A percentile compares a stretch with the other conserved stretches of the same genome.
These are phyloP conservation scores for Taenioides sp. DNA, from an alignment of 2,797 vertebrate species.

Conservation along the genomic window DNA sequence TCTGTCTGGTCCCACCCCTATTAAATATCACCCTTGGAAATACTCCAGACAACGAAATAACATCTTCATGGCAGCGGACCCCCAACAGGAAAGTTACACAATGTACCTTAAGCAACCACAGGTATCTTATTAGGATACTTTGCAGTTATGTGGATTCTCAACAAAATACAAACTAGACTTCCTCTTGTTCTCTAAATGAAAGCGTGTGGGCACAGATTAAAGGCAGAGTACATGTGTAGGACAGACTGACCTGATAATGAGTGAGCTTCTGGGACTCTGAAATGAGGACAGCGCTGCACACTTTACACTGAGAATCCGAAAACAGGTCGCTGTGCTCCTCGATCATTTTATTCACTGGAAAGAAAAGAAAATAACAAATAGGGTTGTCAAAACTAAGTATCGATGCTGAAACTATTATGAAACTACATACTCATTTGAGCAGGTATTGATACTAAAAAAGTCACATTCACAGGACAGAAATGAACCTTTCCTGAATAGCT, in stretches of 20 bases:
- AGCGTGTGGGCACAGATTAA: not conserved
- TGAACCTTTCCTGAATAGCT: too few species aligned
- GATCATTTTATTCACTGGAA: conserved; percentile 89
- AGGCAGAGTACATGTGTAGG: conserved; percentile 15
- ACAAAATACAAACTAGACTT: not conserved
- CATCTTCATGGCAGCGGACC: too few species aligned
- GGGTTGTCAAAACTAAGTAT: conserved; percentile 4
- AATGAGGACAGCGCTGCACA: conserved; percentile 93
- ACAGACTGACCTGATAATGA: conserved; percentile 87
- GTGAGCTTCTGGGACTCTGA: conserved; percentile 95
- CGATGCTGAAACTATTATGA: not conserved
- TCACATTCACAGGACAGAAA: too few species aligned
- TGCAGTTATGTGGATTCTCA: not conserved
- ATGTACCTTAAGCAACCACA: too few species aligned
- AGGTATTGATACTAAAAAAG: too few species aligned
- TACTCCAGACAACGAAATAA: too few species aligned
- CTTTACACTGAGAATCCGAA: conserved; percentile 91
- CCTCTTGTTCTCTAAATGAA: not conserved
- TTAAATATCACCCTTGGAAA: too few species aligned
- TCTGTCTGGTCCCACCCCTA: too few species aligned
- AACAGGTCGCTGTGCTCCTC: conserved; percentile 90
- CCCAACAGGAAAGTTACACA: too few species aligned
- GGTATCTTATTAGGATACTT: too few species aligned
- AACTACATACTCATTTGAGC: not conserved
- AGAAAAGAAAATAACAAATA: not conserved